These are phyloP conservation scores for Oscarella lobularis DNA, from an alignment of 37 sponge, comb jelly and placozoan species.

Conservation along the genomic window DNA sequence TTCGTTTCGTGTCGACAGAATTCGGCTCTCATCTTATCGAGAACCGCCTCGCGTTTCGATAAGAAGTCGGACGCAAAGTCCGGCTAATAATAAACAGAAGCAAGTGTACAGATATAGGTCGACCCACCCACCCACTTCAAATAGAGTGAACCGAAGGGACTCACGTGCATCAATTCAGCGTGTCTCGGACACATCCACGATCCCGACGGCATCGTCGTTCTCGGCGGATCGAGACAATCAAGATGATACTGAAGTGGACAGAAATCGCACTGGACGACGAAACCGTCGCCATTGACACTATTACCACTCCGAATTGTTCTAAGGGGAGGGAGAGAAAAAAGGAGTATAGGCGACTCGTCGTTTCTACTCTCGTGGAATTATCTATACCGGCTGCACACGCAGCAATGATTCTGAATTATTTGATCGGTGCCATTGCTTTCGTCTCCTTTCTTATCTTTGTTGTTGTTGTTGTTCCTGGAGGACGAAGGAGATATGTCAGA, in stretches of 20 bases:
- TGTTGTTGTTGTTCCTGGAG: not conserved
- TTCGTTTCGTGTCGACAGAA: conserved; percentile 32
- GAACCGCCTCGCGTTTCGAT: not conserved
- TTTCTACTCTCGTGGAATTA: not conserved
- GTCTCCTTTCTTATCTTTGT: too few species aligned
- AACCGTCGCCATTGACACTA: too few species aligned
- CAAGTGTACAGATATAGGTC: not conserved
- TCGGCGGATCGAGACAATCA: conserved; percentile 78
- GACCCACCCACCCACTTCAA: not conserved
- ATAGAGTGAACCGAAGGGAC: conserved; percentile 11
- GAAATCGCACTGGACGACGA: conserved; percentile 54
- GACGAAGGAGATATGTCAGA: not conserved
- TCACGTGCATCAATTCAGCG: conserved; percentile 47
- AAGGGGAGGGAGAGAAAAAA: conserved; percentile 15
- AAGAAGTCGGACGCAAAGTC: not conserved
- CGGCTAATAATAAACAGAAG: not conserved
- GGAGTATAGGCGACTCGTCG: conserved; percentile 8
- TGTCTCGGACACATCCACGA: conserved; percentile 90
- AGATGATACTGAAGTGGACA: conserved; percentile 84
- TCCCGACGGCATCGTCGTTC: conserved; percentile 49
- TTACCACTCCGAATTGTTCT: not conserved
- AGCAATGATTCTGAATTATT: too few species aligned
- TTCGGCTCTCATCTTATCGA: conserved; percentile 20
- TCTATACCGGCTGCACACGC: conserved; percentile 25
- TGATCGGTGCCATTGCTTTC: too few species aligned